Conservation (phyloP, 1,140 invertebrate genomes). For the Zophobas morio region DNA sequence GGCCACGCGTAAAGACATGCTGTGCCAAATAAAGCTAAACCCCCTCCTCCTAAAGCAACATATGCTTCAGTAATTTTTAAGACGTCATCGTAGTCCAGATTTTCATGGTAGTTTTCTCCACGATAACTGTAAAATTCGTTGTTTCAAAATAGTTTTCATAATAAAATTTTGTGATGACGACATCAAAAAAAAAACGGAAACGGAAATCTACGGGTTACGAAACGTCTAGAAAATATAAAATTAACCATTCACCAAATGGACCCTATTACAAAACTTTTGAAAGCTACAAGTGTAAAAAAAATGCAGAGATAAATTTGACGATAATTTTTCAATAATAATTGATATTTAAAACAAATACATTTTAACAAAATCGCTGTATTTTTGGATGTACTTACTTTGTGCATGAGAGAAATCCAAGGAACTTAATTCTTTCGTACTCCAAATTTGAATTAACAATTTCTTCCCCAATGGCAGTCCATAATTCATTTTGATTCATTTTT, state of each 20-base stretch:
- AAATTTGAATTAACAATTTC: slow-evolving; percentile 80
- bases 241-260: too few species aligned
- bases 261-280: too few species aligned
- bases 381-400: slow-evolving; percentile 75
- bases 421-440: slow-evolving; percentile 82
- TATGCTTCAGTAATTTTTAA: slow-evolving; percentile 84
- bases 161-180: too few species aligned
- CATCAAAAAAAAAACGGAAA: too few species aligned
- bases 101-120: slow-evolving; percentile 70
- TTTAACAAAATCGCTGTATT: too few species aligned
- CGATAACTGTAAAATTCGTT: slow-evolving; percentile 48
- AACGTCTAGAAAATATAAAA: too few species aligned
- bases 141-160: too few species aligned
- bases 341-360: too few species aligned
- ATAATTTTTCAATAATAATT: too few species aligned
- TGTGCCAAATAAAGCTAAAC: slow-evolving; percentile 91
- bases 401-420: slow-evolving; percentile 90
- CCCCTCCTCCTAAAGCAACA: slow-evolving; percentile 90
- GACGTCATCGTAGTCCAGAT: slow-evolving; percentile 70
- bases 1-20: slow-evolving; percentile 95
- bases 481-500: slow-evolving; percentile 81
- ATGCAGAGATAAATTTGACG: too few species aligned
- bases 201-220: too few species aligned
- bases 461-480: slow-evolving; percentile 81
- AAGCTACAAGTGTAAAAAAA: too few species aligned